phyloP scores from a whole-genome alignment of 2,888 invertebrate genomes.

The Phalera bucephala region DNA sequence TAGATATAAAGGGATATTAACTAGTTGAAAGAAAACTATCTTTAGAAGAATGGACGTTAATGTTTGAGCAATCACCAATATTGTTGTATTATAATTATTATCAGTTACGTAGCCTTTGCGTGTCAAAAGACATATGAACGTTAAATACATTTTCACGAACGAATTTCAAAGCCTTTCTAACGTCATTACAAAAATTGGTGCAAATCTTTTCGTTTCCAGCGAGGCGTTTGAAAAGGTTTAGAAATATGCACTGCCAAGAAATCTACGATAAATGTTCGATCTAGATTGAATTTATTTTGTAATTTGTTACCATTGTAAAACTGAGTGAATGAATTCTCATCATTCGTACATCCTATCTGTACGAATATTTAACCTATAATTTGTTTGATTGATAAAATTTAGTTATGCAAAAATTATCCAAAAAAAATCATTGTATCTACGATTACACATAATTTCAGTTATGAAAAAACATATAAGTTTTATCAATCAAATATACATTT shows the following conservation, averaged over 20 bases:
- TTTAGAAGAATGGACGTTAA: constrained; percentile 32
- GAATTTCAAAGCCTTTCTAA: constrained; percentile 13
- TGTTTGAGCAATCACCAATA: constrained; percentile 10
- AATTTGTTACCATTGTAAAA: constrained; percentile 12
- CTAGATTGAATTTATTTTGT: background rate
- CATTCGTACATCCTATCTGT: too few species aligned
- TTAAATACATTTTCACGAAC: constrained; percentile 32
- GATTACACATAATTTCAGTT: too few species aligned
- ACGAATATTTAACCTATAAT: too few species aligned
- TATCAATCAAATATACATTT: too few species aligned
- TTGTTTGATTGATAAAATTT: too few species aligned
- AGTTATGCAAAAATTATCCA: too few species aligned
- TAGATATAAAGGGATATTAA: constrained; percentile 48
- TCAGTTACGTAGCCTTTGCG: constrained; percentile 51
- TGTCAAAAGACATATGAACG: constrained; percentile 71
- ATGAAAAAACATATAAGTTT: too few species aligned
- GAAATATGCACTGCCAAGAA: background rate
- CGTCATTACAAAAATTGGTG: background rate
- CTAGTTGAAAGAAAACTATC: constrained; percentile 41
- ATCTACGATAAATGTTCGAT: too few species aligned
- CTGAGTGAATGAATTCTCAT: constrained; percentile 30
- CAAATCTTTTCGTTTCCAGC: background rate
- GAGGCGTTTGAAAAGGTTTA: background rate
- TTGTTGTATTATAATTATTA: constrained; percentile 9
- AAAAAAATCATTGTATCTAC: too few species aligned